Percentiles rank a stretch among this genome's conserved stretches.
These are phyloP conservation scores for Amorpha juglandis DNA, from an alignment of 2,888 invertebrate species.

Conservation along the genomic window DNA sequence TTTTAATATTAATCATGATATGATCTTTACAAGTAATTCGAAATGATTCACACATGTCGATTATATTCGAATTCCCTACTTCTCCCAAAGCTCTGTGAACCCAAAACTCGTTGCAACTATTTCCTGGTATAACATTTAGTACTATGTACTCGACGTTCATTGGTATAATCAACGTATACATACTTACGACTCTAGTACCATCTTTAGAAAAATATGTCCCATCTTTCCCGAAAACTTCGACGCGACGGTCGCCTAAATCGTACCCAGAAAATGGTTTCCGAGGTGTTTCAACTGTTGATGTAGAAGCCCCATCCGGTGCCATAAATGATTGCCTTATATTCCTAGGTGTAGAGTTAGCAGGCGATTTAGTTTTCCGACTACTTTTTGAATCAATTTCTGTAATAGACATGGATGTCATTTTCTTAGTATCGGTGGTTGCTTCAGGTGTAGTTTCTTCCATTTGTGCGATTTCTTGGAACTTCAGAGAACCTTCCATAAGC, in stretches of 20 bases:
- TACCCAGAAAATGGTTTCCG: constrained; percentile 69
- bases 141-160: constrained; percentile 66
- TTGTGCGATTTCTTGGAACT: constrained; percentile 59
- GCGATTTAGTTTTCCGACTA: constrained; percentile 57
- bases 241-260: constrained; percentile 70
- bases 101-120: constrained; percentile 68
- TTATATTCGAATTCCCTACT: constrained; percentile 43
- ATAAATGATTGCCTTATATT: constrained; percentile 41
- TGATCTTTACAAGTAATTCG: constrained; percentile 66
- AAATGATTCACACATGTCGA: constrained; percentile 65
- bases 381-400: constrained; percentile 53
- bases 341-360: constrained; percentile 47
- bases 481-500: constrained; percentile 74
- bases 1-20: constrained; percentile 66
- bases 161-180: constrained; percentile 69
- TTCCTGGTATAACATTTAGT: constrained; percentile 64
- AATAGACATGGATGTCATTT: constrained; percentile 40
- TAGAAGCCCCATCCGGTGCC: constrained; percentile 32
- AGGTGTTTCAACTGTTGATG: constrained; percentile 37
- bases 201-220: constrained; percentile 69
- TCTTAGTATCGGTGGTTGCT: constrained; percentile 39
- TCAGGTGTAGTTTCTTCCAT: constrained; percentile 45
- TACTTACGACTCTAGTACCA: constrained; percentile 62
- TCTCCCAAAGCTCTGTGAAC: constrained; percentile 67
- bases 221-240: constrained; percentile 76